Conservation (phyloP, 2,797 vertebrate genomes). For the Caiman crocodilus region DNA sequence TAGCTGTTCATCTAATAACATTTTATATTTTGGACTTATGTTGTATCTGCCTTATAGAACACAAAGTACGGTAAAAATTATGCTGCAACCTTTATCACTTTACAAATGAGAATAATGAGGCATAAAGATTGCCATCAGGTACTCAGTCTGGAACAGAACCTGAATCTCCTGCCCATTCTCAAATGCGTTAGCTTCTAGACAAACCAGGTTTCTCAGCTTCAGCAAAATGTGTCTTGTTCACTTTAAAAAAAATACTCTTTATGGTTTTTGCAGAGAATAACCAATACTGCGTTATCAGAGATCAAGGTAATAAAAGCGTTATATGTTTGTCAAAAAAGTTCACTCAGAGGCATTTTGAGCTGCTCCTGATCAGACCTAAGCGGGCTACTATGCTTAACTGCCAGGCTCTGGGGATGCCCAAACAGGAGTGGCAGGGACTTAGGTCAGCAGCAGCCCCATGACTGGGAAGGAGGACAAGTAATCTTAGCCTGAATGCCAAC, state of each 20-base stretch:
- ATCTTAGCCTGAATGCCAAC: neutral
- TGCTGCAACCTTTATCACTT: neutral
- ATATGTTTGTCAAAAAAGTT: neutral
- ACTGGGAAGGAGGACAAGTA: too few relatives aligned
- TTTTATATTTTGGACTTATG: neutral
- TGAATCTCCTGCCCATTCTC: neutral
- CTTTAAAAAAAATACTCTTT: neutral
- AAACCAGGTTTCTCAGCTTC: neutral
- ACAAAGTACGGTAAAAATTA: neutral
- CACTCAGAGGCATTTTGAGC: too few relatives aligned
- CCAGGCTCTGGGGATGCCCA: too few relatives aligned
- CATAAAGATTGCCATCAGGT: neutral
- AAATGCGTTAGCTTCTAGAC: neutral
- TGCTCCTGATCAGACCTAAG: too few relatives aligned
- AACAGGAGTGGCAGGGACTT: too few relatives aligned
- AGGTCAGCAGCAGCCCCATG: too few relatives aligned
- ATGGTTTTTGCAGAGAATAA: neutral
- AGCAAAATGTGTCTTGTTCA: neutral
- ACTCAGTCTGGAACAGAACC: neutral
- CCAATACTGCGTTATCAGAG: neutral
- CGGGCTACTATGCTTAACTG: too few relatives aligned
- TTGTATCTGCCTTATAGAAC: neutral
- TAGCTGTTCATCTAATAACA: neutral
- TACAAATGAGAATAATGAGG: neutral
- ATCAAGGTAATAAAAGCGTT: neutral